Evolutionary conservation across 2,888 invertebrate genomes (phyloP).

Genomic region (Zygaena filipendulae): DNA sequence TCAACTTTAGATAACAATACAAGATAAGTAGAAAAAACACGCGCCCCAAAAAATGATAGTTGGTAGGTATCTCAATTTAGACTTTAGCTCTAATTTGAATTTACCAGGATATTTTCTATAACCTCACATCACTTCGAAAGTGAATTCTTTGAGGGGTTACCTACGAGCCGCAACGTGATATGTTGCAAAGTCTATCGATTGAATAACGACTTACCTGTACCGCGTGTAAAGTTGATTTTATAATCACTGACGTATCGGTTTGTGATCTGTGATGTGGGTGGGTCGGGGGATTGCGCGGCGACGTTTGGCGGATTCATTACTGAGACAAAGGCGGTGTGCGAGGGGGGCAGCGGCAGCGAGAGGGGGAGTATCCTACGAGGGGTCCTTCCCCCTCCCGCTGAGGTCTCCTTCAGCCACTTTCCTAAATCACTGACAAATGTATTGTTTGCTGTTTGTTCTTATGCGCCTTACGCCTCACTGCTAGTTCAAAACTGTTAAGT

Average conservation of each 20-base stretch:
- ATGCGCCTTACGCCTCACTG: slow-evolving; percentile 13
- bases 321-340: slow-evolving; percentile 49
- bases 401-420: slow-evolving; percentile 44
- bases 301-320: slow-evolving; percentile 64
- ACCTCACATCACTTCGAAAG: slow-evolving; percentile 48
- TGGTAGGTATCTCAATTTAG: too few relatives aligned
- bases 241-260: slow-evolving; percentile 22
- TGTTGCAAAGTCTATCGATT: too few relatives aligned
- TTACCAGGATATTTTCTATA: slow-evolving; percentile 47
- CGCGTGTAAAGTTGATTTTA: slow-evolving; percentile 8
- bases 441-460: slow-evolving; percentile 37
- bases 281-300: slow-evolving; percentile 50
- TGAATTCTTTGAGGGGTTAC: slow-evolving; percentile 36
- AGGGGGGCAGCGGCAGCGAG: slow-evolving; percentile 15
- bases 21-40: too few relatives aligned
- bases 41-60: too few relatives aligned
- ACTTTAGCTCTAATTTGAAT: slow-evolving; percentile 50
- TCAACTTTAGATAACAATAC: too few relatives aligned
- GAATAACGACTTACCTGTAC: slow-evolving; percentile 2
- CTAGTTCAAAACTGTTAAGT: background rate
- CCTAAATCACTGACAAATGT: slow-evolving; percentile 59
- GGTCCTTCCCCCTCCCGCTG: slow-evolving; percentile 20
- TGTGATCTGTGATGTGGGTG: slow-evolving; percentile 43
- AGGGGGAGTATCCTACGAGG: slow-evolving; percentile 25
- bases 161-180: too few relatives aligned